Conservation (phyloP, 1,140 invertebrate genomes). For the Leptinotarsa undecemlineata region DNA sequence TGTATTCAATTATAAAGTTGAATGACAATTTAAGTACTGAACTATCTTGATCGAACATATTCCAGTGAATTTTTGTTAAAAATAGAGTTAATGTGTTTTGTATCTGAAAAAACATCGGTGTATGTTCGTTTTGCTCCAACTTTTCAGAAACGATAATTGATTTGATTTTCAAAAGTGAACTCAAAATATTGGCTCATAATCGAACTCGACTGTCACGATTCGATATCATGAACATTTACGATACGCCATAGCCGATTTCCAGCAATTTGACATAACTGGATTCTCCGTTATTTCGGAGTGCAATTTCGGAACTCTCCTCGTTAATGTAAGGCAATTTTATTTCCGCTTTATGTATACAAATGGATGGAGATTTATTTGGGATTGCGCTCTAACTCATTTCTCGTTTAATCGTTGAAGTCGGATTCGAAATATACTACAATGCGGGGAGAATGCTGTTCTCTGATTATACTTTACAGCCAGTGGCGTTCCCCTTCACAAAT, state of each 20-base stretch:
- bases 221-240: neutral
- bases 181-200: neutral
- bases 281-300: neutral
- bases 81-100: too few species aligned
- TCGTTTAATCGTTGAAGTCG: constrained; percentile 3
- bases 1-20: too few species aligned
- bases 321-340: neutral
- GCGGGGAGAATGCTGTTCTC: neutral
- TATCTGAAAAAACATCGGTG: too few species aligned
- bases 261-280: neutral
- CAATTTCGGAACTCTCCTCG: neutral
- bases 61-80: too few species aligned
- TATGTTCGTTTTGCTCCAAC: too few species aligned
- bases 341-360: neutral
- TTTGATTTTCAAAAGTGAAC: neutral
- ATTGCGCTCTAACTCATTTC: neutral
- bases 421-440: neutral
- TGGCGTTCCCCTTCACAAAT: too few species aligned
- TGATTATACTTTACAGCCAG: neutral
- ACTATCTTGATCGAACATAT: too few species aligned
- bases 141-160: too few species aligned
- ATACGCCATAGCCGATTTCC: neutral
- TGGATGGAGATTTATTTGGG: neutral
- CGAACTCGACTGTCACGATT: neutral
- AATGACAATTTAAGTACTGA: too few species aligned